phyloP scores from a whole-genome alignment of 2,113 vertebrate species.

The Mungos mungo region DNA sequence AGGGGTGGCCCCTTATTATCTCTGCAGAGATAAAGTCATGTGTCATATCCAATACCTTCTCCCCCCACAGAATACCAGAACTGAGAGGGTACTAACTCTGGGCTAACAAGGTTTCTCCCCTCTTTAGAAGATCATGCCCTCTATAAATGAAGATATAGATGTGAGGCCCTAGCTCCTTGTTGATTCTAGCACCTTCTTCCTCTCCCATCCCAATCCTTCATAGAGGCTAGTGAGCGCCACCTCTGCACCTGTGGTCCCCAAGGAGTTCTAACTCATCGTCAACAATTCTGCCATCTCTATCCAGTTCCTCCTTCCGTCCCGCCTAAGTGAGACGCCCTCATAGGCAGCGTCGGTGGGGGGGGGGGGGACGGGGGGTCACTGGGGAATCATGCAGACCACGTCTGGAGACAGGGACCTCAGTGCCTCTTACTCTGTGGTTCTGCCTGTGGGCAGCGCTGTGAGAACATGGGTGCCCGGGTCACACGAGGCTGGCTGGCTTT shows the following conservation, averaged over 20 bases:
- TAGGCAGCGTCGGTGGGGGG: background rate
- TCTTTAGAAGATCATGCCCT: background rate
- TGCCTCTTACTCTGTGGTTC: background rate
- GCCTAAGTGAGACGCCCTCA: background rate
- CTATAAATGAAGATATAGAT: background rate
- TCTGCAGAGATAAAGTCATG: background rate
- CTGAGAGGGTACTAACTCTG: background rate
- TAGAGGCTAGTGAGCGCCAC: background rate
- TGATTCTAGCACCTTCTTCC: background rate
- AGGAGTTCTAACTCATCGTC: background rate
- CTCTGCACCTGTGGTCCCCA: background rate
- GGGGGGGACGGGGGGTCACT: background rate
- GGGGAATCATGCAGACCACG: background rate
- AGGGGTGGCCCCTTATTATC: background rate
- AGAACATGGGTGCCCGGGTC: background rate
- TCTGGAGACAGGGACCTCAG: background rate
- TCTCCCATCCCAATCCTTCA: background rate
- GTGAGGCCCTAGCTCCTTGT: background rate
- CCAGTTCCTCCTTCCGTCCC: background rate
- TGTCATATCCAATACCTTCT: background rate
- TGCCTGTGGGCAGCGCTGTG: background rate
- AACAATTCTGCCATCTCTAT: background rate
- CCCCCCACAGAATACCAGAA: background rate
- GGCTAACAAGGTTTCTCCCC: background rate
- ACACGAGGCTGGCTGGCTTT: background rate